Base-by-base conservation (phyloP, 2,113 vertebrate genomes). In the Esox niger region DNA sequence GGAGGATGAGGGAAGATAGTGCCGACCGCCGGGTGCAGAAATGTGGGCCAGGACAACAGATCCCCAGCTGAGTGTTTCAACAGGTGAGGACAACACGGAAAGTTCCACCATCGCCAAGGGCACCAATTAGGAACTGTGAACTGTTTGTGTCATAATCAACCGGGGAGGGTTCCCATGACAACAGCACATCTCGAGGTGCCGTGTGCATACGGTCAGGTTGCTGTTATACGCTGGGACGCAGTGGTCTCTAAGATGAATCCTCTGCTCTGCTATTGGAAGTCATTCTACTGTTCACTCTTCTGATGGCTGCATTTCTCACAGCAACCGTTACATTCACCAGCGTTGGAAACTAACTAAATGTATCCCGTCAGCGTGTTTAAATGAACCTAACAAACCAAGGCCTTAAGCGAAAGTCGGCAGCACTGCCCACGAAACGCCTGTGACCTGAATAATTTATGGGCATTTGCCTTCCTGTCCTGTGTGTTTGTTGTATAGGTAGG, bases 111-210 rank as follows among this genome's bases (percentile, higher is more conserved):
- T 25, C 21, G 49, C 60, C 20, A 43, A 27, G 17, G 62, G 66
- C 32, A 35, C 66, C 56, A 67, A 74, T 78, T 78, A 76, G 25
- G 29, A 33, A 61, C 57, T 68, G 30, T 74, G 32, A 61, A 73
- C 54, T 70, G 61, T 47, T 68, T 20, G 5, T 49, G 38, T 62
- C 56, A 13, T 52, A 35, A 68, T 21, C n/a, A 66, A 20, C 52
- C 17, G 21, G n/a, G 47, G 9, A 20, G 29, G 47, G 43, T 66
- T 71, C 62, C 68, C 69, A 71, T 30, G 26, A 59, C 46, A 68
- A 64, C 68, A 43, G 43, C 43, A 23, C 10, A 26, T 33, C 35
- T 21, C 20, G 62, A 56, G 49, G 68, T 59, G 64, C 11, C 20
- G 49, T 49, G 13, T 29, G 25, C 21, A n/a, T 23, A 52, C 47